These are phyloP conservation scores for Cephus spinipes DNA, from an alignment of 2,888 invertebrate genomes.

Conservation along the genomic window DNA sequence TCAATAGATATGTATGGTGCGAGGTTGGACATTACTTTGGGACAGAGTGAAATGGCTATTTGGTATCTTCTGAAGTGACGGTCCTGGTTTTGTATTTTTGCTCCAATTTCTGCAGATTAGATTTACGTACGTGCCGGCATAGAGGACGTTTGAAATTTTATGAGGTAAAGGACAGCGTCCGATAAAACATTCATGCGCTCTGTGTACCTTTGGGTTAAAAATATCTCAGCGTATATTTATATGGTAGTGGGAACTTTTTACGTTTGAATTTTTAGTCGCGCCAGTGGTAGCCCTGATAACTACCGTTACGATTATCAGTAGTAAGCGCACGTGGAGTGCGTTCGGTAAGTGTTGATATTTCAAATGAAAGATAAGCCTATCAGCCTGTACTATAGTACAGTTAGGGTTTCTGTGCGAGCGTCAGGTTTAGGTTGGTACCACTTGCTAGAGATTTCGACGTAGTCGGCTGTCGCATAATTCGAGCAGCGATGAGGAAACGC, in stretches of 20 bases:
- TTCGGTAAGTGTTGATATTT: not conserved
- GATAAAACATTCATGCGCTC: slow-evolving; percentile 62
- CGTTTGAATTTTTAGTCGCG: not conserved
- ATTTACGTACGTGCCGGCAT: slow-evolving; percentile 28
- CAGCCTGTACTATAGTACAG: not conserved
- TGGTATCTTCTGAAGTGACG: slow-evolving; percentile 35
- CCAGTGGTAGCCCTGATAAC: not conserved
- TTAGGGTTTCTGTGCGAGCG: not conserved
- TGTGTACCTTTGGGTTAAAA: slow-evolving; percentile 36
- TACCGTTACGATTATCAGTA: not conserved
- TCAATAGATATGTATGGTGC: not conserved
- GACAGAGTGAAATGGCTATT: not conserved
- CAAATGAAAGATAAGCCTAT: not conserved
- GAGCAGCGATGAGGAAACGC: not conserved
- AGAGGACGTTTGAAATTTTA: slow-evolving; percentile 49
- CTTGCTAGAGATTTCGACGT: not conserved
- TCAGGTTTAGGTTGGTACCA: not conserved
- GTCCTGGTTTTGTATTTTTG: slow-evolving; percentile 55
- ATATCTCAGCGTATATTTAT: slow-evolving; percentile 32
- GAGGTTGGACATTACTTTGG: not conserved
- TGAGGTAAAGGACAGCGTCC: slow-evolving; percentile 51
- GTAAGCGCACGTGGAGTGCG: not conserved
- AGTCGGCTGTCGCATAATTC: not conserved
- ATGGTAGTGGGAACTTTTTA: not conserved
- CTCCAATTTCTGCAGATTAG: slow-evolving; percentile 47